These are phyloP conservation scores for Galbula dea DNA, from an alignment of 2,113 vertebrate genomes.

Conservation along the genomic window DNA sequence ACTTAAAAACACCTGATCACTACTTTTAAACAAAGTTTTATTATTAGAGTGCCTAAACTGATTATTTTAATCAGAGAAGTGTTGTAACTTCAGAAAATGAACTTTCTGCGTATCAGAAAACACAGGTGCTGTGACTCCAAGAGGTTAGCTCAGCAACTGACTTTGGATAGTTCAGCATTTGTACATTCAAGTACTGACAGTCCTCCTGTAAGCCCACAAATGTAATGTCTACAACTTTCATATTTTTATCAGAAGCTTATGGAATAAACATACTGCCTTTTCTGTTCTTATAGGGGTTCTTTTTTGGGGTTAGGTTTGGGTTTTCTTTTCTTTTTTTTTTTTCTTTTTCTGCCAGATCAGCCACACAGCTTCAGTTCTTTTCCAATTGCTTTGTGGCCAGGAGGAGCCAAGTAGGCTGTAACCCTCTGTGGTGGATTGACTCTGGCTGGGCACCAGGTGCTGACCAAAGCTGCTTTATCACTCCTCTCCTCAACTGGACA, in stretches of 20 bases:
- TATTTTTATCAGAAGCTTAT: neutral
- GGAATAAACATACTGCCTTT: neutral
- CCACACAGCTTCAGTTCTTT: neutral
- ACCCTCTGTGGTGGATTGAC: neutral
- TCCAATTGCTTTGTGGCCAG: neutral
- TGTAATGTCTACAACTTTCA: neutral
- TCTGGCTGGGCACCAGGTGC: too few relatives aligned
- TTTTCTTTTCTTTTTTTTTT: too few relatives aligned
- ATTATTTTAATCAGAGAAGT: neutral
- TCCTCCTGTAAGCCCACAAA: neutral
- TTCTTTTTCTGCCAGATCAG: neutral
- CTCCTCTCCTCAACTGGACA: too few relatives aligned
- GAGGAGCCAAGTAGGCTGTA: neutral
- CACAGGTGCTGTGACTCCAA: neutral
- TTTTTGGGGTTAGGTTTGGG: neutral
- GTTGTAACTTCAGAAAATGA: neutral
- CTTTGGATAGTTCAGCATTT: neutral
- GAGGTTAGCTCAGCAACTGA: neutral
- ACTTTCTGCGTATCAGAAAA: neutral
- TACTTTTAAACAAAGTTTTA: neutral
- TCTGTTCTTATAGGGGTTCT: neutral
- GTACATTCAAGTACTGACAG: neutral
- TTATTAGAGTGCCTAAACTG: neutral
- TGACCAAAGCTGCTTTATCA: too few relatives aligned
- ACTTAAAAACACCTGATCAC: neutral